Evolutionary conservation across 2,888 invertebrate species (phyloP).

Genomic region (Pemphredon lugubris): DNA sequence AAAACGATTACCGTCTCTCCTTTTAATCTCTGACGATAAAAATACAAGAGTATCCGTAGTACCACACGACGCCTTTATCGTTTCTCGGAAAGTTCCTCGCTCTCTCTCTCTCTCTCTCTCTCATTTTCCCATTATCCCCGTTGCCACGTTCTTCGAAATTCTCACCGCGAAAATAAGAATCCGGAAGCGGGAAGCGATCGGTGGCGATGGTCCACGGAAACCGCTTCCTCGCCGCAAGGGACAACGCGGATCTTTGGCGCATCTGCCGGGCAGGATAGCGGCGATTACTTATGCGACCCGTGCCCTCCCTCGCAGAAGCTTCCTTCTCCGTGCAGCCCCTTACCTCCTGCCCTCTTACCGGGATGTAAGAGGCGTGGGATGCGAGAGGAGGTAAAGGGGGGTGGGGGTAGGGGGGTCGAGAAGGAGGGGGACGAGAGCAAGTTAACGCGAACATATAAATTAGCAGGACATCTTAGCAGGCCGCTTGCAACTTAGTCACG

Average conservation of each 20-base stretch:
- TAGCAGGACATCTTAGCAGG: constrained; percentile 81
- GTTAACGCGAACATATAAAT: constrained; percentile 81
- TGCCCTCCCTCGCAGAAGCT: constrained; percentile 77
- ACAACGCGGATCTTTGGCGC: constrained; percentile 77
- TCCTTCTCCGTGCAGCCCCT: constrained; percentile 57
- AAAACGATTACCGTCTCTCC: background rate
- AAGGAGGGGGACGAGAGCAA: constrained; percentile 65
- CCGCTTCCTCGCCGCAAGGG: constrained; percentile 55
- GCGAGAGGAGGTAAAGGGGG: constrained; percentile 49
- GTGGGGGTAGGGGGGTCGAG: constrained; percentile 54
- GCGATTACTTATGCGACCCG: constrained; percentile 80
- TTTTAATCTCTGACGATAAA: too few relatives aligned
- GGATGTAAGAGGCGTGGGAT: constrained; percentile 56
- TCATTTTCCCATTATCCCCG: too few relatives aligned
- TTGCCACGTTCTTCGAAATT: background rate
- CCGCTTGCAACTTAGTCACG: constrained; percentile 81
- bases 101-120: too few relatives aligned
- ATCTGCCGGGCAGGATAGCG: constrained; percentile 78
- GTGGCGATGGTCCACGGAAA: constrained; percentile 24
- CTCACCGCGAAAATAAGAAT: background rate
- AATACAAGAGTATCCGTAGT: background rate
- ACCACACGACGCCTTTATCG: too few relatives aligned
- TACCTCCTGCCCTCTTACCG: constrained; percentile 48
- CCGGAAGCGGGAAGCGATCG: background rate
- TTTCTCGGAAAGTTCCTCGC: too few relatives aligned